Evolutionary conservation across 2,888 invertebrate genomes (phyloP).

Genomic region (Euproctis similis): DNA sequence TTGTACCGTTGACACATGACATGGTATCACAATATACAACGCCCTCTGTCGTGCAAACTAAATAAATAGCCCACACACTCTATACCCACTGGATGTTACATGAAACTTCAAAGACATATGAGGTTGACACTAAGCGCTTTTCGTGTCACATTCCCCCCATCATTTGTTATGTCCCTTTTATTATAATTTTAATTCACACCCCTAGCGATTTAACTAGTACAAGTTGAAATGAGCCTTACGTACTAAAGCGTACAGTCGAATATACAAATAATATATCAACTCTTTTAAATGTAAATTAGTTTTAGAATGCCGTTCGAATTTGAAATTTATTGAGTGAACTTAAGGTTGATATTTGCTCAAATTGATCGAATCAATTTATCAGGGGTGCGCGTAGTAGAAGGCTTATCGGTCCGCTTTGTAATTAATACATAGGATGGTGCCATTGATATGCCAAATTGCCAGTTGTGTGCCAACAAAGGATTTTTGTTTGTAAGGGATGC

Average conservation of each 20-base stretch:
- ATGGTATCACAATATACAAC: slow-evolving; percentile 24
- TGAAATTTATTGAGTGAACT: slow-evolving; percentile 13
- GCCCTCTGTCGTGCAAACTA: slow-evolving; percentile 29
- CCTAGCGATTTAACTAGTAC: slow-evolving; percentile 35
- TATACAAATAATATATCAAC: slow-evolving; percentile 15
- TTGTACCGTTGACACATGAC: slow-evolving; percentile 11
- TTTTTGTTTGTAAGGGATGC: slow-evolving; percentile 19
- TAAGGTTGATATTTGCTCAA: slow-evolving; percentile 26
- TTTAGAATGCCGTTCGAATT: slow-evolving; percentile 20
- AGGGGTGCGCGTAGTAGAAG: slow-evolving; percentile 58
- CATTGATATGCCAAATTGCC: slow-evolving; percentile 66
- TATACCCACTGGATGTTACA: slow-evolving; percentile 35
- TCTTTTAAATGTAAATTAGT: slow-evolving; percentile 54
- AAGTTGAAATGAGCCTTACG: slow-evolving; percentile 24
- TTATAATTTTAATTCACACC: slow-evolving; percentile 72
- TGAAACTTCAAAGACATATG: slow-evolving; percentile 61
- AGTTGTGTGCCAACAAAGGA: slow-evolving; percentile 41
- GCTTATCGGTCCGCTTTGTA: slow-evolving; percentile 61
- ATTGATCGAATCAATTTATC: slow-evolving; percentile 22
- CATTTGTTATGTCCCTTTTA: slow-evolving; percentile 52
- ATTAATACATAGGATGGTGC: slow-evolving; percentile 65
- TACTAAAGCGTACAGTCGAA: slow-evolving; percentile 10
- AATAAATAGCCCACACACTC: slow-evolving; percentile 39
- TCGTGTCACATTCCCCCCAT: slow-evolving; percentile 54
- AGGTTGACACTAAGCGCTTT: slow-evolving; percentile 68